Conservation (phyloP, 2,797 vertebrate genomes). For the Dallia pectoralis region DNA sequence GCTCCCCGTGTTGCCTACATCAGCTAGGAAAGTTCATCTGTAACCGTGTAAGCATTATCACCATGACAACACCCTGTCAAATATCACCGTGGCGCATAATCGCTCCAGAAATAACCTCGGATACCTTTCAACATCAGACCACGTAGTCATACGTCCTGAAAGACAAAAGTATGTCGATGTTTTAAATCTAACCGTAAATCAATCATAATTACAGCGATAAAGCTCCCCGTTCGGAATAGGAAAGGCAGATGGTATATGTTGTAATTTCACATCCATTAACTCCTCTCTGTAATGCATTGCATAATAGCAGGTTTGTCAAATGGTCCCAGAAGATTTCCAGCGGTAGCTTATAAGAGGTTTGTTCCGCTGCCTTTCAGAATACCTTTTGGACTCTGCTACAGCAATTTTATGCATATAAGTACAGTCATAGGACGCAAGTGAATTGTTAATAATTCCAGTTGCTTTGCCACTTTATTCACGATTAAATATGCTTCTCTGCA, state of each 20-base stretch:
- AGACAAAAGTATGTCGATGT: neutral
- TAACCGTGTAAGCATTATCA: neutral
- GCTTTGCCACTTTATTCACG: conserved; percentile 42
- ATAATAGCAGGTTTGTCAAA: conserved; percentile 63
- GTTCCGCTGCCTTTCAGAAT: conserved; percentile 47
- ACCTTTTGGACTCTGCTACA: conserved; percentile 62
- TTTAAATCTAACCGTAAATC: conserved; percentile 11
- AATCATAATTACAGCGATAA: neutral
- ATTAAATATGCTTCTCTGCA: neutral
- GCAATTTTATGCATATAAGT: conserved; percentile 66
- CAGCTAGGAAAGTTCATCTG: neutral
- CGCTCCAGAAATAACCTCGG: neutral
- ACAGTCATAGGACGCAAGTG: conserved; percentile 64
- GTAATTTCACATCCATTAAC: conserved; percentile 73
- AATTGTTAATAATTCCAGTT: conserved; percentile 68
- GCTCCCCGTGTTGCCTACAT: too few species aligned
- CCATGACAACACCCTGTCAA: conserved; percentile 1
- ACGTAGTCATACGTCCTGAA: neutral
- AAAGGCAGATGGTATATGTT: conserved; percentile 56
- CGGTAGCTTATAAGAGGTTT: conserved; percentile 65
- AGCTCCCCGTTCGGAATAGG: neutral
- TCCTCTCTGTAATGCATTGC: conserved; percentile 63
- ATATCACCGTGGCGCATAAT: neutral
- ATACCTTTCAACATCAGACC: neutral
- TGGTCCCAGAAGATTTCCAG: conserved; percentile 58